Percentiles rank a stretch among this genome's conserved stretches.
Evolutionary conservation across 1,140 invertebrate species (phyloP).

Genomic region (Psilanteris sp.): DNA sequence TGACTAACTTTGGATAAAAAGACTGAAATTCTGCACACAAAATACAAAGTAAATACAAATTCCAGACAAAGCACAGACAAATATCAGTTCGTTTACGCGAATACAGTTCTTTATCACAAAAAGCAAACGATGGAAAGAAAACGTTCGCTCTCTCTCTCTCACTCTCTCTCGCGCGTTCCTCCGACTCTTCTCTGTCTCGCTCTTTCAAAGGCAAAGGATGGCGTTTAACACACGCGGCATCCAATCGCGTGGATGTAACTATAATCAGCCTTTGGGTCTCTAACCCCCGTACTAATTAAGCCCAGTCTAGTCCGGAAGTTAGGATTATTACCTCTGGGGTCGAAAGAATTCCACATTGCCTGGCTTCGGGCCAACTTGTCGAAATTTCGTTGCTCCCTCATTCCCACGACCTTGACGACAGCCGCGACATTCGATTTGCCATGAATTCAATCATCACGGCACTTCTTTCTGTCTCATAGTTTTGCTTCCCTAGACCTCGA

Average conservation of each 20-base stretch:
- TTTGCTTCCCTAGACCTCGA: background rate
- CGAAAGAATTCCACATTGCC: conserved; percentile 64
- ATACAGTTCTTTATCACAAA: conserved; percentile 38
- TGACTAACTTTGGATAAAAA: background rate
- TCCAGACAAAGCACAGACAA: conserved; percentile 41
- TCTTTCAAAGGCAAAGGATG: conserved; percentile 40
- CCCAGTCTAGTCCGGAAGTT: conserved; percentile 76
- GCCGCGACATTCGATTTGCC: conserved; percentile 48
- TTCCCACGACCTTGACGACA: conserved; percentile 52
- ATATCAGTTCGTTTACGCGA: conserved; percentile 46
- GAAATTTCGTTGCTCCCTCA: conserved; percentile 44
- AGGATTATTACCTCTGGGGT: conserved; percentile 75
- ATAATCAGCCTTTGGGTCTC: conserved; percentile 66
- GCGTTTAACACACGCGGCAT: conserved; percentile 58
- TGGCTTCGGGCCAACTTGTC: conserved; percentile 66
- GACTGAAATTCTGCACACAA: conserved; percentile 6
- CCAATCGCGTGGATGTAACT: conserved; percentile 70
- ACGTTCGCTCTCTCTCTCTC: background rate
- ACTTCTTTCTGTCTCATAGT: conserved; percentile 2
- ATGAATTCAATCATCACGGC: conserved; percentile 44
- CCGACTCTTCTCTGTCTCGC: too few relatives aligned
- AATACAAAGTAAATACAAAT: conserved; percentile 40
- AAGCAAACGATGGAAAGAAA: conserved; percentile 32
- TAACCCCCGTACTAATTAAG: conserved; percentile 77
- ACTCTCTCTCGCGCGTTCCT: background rate